Evolutionary conservation across 1,140 invertebrate genomes (phyloP).

Genomic region (Cotesia chilonis): DNA sequence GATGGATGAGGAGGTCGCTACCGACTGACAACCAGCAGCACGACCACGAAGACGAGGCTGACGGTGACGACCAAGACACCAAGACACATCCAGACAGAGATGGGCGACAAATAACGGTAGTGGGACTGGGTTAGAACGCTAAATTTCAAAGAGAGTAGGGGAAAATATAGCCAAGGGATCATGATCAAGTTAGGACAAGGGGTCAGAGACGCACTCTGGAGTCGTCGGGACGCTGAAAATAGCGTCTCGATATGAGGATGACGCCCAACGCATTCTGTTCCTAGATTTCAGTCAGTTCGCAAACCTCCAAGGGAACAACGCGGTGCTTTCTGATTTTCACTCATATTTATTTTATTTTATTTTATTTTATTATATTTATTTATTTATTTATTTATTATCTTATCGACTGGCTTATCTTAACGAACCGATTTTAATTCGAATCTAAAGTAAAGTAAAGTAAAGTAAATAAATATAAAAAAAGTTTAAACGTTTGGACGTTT

Average conservation of each 20-base stretch:
- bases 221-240: constrained; percentile 65
- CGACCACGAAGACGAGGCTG: constrained; percentile 49
- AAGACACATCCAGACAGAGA: not conserved
- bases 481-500: not conserved
- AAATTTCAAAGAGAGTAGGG: constrained; percentile 44
- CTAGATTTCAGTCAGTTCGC: constrained; percentile 67
- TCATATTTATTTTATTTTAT: not conserved
- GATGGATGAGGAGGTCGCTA: constrained; percentile 44
- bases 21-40: constrained; percentile 53
- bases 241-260: constrained; percentile 64
- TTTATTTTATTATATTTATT: not conserved
- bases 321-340: constrained; percentile 44
- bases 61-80: not conserved
- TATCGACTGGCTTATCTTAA: too few relatives aligned
- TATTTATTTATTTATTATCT: too few relatives aligned
- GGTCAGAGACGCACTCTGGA: constrained; percentile 58
- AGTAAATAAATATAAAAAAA: not conserved
- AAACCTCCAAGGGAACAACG: constrained; percentile 60
- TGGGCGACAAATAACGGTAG: constrained; percentile 1
- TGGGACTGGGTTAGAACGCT: constrained; percentile 1
- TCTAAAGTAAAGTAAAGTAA: too few relatives aligned
- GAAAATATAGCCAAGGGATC: constrained; percentile 25
- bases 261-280: constrained; percentile 62
- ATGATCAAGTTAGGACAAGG: constrained; percentile 57
- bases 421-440: too few relatives aligned